Percentiles rank a stretch among this genome's conserved stretches.
These are phyloP conservation scores for Sphecodes monilicornis DNA, from an alignment of 2,888 invertebrate species.

Conservation along the genomic window DNA sequence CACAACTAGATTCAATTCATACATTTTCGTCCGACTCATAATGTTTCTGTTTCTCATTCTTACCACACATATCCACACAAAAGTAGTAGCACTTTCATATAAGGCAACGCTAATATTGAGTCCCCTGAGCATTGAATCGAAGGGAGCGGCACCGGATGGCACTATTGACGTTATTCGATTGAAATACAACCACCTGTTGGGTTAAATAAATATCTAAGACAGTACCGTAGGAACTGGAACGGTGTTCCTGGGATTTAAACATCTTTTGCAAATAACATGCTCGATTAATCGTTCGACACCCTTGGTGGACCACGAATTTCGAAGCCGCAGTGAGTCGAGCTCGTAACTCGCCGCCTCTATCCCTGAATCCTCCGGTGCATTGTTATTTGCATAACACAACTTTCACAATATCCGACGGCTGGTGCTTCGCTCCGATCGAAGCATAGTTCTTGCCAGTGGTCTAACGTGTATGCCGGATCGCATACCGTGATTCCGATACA, in stretches of 20 bases:
- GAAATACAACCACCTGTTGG: constrained; percentile 10
- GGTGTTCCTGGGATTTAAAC: background rate
- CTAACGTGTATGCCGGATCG: constrained; percentile 14
- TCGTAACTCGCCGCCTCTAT: constrained; percentile 15
- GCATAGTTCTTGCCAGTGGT: constrained; percentile 49
- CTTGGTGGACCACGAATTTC: constrained; percentile 8
- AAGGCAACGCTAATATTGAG: background rate
- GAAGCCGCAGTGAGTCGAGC: constrained; percentile 8
- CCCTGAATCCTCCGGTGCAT: constrained; percentile 3
- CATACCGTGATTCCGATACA: constrained; percentile 31
- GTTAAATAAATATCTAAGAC: constrained; percentile 18
- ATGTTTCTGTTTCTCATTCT: too few species aligned
- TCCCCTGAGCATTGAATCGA: background rate
- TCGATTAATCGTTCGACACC: constrained; percentile 24
- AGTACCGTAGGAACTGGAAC: background rate
- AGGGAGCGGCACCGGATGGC: background rate
- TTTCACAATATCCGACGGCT: constrained; percentile 48
- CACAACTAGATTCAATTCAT: too few species aligned
- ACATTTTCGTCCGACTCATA: too few species aligned
- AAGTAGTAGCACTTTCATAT: background rate
- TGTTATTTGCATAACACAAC: constrained; percentile 51
- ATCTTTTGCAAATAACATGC: constrained; percentile 8
- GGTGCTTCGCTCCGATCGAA: constrained; percentile 13
- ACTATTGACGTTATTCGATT: constrained; percentile 2
- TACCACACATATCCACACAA: too few species aligned